Conservation (phyloP, 1,140 invertebrate species). For the Nasonia giraulti region DNA sequence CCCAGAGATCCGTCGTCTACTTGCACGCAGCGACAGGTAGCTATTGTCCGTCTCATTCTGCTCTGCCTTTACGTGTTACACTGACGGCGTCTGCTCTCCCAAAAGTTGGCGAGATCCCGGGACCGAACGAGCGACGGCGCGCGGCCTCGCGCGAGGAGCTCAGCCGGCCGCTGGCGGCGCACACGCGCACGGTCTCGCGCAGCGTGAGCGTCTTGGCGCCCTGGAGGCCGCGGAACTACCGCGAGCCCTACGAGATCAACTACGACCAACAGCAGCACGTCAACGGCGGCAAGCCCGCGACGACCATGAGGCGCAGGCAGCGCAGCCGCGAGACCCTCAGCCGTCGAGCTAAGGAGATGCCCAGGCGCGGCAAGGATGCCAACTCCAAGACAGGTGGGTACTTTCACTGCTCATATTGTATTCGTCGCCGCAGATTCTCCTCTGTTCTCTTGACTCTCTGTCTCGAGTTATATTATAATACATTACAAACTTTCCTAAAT, state of each 20-base stretch:
- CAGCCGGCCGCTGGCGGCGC: conserved; percentile 76
- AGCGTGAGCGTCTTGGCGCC: conserved; percentile 89
- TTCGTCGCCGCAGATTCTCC: no score
- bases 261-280: conserved; percentile 80
- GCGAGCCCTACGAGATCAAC: conserved; percentile 85
- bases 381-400: conserved; percentile 29
- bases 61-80: no score
- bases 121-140: conserved; percentile 77
- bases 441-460: no score
- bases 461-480: no score
- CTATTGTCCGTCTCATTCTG: no score
- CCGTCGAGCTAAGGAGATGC: conserved; percentile 65
- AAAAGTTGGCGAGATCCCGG: conserved; percentile 83
- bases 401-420: not conserved
- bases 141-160: conserved; percentile 83
- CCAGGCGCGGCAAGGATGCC: conserved; percentile 18
- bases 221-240: conserved; percentile 85
- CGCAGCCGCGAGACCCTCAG: conserved; percentile 70
- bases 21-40: conserved; percentile 84
- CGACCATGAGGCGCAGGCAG: conserved; percentile 69
- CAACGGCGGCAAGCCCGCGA: conserved; percentile 62
- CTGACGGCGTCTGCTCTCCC: conserved; percentile 53
- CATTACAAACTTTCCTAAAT: not conserved
- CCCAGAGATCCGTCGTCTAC: conserved; percentile 86
- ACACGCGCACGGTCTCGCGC: conserved; percentile 84